phyloP scores from a whole-genome alignment of 1,140 invertebrate genomes.

The Melipona quadrifasciata region DNA sequence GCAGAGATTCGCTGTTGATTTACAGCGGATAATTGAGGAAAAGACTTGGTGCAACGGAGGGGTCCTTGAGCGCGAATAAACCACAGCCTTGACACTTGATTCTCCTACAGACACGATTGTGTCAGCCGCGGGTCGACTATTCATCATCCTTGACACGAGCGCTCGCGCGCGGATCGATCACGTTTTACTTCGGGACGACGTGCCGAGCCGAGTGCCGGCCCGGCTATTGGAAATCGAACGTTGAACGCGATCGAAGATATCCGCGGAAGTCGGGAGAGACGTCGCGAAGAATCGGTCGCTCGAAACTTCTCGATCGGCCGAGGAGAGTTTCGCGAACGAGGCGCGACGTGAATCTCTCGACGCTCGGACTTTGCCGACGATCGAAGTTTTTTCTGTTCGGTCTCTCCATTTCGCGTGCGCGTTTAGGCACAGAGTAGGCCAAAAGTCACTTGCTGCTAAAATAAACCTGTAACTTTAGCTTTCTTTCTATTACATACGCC shows the following conservation, averaged over 20 bases:
- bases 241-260: not conserved
- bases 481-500: too few species aligned
- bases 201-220: not conserved
- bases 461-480: too few species aligned
- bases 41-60: not conserved
- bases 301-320: not conserved
- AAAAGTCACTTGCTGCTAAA: too few species aligned
- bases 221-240: not conserved
- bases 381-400: too few species aligned
- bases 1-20: not conserved
- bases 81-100: conserved; percentile 60
- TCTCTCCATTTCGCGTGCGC: too few species aligned
- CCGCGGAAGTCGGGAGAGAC: not conserved
- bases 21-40: conserved; percentile 1
- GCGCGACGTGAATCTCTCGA: too few species aligned
- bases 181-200: conserved; percentile 5
- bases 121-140: conserved; percentile 46
- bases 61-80: conserved; percentile 36
- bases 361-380: too few species aligned
- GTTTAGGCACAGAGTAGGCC: too few species aligned
- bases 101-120: conserved; percentile 37
- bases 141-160: conserved; percentile 43
- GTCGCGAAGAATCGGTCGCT: not conserved
- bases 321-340: not conserved
- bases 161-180: conserved; percentile 17